phyloP scores from a whole-genome alignment of 1,140 invertebrate species.

The Drosophila sp. region DNA sequence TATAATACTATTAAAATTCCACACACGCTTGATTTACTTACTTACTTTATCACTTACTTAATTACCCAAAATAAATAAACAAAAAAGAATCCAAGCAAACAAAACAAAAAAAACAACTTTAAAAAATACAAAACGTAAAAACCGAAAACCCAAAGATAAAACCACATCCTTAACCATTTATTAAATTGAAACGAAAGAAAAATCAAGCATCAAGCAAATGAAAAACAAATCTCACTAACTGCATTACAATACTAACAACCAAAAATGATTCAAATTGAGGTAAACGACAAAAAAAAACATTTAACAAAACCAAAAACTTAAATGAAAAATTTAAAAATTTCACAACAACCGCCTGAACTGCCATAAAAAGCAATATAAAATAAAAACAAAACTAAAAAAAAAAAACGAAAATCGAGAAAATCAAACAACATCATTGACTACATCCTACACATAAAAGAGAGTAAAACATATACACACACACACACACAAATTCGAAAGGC shows the following conservation, averaged over 20 bases:
- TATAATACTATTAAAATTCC: conserved; percentile 7
- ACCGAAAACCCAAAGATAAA: conserved; percentile 22
- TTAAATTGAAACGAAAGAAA: conserved; percentile 17
- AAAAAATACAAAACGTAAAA: conserved; percentile 20
- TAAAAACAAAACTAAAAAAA: conserved; percentile 41
- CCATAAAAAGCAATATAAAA: conserved; percentile 76
- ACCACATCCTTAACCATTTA: conserved; percentile 13
- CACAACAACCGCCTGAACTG: conserved; percentile 71
- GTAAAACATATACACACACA: conserved; percentile 16
- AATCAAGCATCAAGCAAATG: conserved; percentile 25
- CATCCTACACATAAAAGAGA: conserved; percentile 18
- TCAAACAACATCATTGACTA: conserved; percentile 22
- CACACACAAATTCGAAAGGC: not conserved
- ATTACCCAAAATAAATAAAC: conserved; percentile 28
- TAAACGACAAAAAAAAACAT: not conserved
- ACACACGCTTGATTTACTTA: conserved; percentile 48
- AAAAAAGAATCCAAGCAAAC: conserved; percentile 17
- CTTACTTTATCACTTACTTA: conserved; percentile 29
- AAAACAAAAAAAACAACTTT: not conserved
- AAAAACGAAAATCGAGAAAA: not conserved
- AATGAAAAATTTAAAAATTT: conserved; percentile 28
- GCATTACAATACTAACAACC: conserved; percentile 6
- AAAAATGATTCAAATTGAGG: conserved; percentile 7
- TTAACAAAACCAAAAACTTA: conserved; percentile 2
- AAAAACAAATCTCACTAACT: conserved; percentile 30